Conservation (phyloP, 2,113 vertebrate species). For the Phaetusa simplex region DNA sequence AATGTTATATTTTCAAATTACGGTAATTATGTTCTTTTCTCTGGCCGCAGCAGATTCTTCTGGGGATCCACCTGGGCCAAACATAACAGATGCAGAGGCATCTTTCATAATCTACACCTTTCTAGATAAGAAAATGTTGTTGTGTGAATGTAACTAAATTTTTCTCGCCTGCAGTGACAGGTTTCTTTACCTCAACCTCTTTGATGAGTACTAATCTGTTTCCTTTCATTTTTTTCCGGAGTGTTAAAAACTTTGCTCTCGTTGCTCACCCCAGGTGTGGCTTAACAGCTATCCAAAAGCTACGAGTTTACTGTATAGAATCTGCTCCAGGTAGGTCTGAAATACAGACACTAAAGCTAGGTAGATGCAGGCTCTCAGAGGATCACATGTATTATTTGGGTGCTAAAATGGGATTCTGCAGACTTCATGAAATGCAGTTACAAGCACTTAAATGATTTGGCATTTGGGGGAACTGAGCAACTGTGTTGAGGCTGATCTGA, state of each 20-base stretch:
- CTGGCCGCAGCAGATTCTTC: not conserved
- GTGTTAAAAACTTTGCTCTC: constrained; percentile 47
- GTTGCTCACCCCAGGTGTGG: constrained; percentile 21
- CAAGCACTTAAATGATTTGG: not conserved
- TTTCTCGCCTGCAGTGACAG: constrained; percentile 24
- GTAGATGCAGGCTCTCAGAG: constrained; percentile 3
- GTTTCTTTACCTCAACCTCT: constrained; percentile 1
- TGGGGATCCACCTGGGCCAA: not conserved
- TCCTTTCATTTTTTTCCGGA: constrained; percentile 8
- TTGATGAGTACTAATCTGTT: constrained; percentile 28
- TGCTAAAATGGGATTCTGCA: not conserved
- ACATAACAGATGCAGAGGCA: constrained; percentile 22
- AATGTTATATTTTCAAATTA: not conserved
- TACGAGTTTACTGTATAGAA: constrained; percentile 51
- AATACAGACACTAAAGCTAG: constrained; percentile 5
- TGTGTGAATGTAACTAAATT: constrained; percentile 6
- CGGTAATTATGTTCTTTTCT: constrained; percentile 14
- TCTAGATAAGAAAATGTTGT: not conserved
- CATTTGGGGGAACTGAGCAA: not conserved
- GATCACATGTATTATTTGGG: not conserved
- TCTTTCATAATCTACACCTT: not conserved
- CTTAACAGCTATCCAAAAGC: constrained; percentile 52
- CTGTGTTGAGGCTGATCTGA: not conserved
- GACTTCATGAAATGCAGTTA: not conserved
- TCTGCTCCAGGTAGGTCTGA: constrained; percentile 55